Percentiles rank a stretch among this genome's conserved stretches.
phyloP scores from a whole-genome alignment of 2,888 invertebrate species.

The Liodrosophila aerea region DNA sequence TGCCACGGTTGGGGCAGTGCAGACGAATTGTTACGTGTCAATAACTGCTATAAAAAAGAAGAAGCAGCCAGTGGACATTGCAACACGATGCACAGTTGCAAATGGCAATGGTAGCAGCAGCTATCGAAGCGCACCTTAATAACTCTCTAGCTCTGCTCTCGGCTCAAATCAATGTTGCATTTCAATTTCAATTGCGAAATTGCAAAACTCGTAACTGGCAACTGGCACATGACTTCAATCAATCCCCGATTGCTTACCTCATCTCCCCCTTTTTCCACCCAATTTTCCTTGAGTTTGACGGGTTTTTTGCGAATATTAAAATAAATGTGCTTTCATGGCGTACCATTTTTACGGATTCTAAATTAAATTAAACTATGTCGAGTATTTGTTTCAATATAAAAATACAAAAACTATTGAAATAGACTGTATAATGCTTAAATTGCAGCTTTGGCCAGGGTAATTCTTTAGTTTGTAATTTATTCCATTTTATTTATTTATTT shows the following conservation, averaged over 20 bases:
- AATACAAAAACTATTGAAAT: slow-evolving; percentile 1
- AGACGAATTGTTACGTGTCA: slow-evolving; percentile 77
- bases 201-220: slow-evolving; percentile 44
- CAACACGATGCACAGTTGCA: slow-evolving; percentile 40
- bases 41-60: slow-evolving; percentile 68
- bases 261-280: background rate
- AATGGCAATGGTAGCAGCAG: slow-evolving; percentile 11
- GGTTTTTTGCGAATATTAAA: slow-evolving; percentile 60
- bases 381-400: slow-evolving; percentile 52
- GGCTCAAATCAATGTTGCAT: slow-evolving; percentile 76
- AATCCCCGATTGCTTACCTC: slow-evolving; percentile 19
- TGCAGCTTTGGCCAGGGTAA: too few relatives aligned
- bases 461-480: too few relatives aligned
- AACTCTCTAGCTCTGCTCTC: slow-evolving; percentile 50
- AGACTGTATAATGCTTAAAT: too few relatives aligned
- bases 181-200: slow-evolving; percentile 76
- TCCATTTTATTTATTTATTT: background rate
- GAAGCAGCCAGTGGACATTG: slow-evolving; percentile 27
- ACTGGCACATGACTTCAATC: slow-evolving; percentile 36
- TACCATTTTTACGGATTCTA: slow-evolving; percentile 34
- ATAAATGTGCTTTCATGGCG: slow-evolving; percentile 57
- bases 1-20: slow-evolving; percentile 9
- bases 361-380: slow-evolving; percentile 74
- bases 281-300: slow-evolving; percentile 9
- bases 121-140: slow-evolving; percentile 57